Evolutionary conservation across 2,888 invertebrate species (phyloP), one percentile per base, ranked within the genome.

Genomic region (Homarus gammarus): DNA sequence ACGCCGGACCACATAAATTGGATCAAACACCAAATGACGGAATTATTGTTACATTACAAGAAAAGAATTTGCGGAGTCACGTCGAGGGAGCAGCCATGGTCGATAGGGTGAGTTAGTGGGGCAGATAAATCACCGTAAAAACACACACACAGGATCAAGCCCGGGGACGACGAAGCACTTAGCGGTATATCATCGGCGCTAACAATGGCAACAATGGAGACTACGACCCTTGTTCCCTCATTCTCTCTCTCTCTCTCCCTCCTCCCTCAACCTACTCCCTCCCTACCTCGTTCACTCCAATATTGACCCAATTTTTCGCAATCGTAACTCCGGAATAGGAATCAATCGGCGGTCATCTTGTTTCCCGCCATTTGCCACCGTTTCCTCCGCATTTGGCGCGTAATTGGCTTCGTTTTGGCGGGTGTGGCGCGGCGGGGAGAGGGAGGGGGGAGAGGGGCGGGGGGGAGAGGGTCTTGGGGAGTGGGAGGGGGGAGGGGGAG

Each of bases 321-420:
- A n/a, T 44, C 12, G 75, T 75, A 27, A 64, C 64, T 27, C n/a
- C 27, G 64, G 27, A 64, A 64, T 27, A 40, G 75, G 75, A 75
- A 75, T 75, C 75, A 75, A 75, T 44, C 44, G 27, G 49, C 27
- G 75, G 75, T 75, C 75, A 27, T 64, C 72, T 72, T n/a, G 38
- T 61, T 61, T 61, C 38, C 61, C 49, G 61, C 61, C 51, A 56
- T 56, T 56, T 36, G n/a, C 22, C 64, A 64, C 64, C n/a, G 64
- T 64, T 64, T 64, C 79, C 56, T 36, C 79, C 79, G 79, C 79
- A 64, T 64, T 64, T 64, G 27, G 64, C 64, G 64, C 18, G 64
- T 64, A 27, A 64, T 64, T 64, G 64, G 27, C 64, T 64, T 64
- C 64, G 64, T 64, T 64, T 56, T 40, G 51, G 15, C 27, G 49